Base-by-base conservation (phyloP, 2,113 vertebrate genomes). In the Nerophis lumbriciformis region DNA sequence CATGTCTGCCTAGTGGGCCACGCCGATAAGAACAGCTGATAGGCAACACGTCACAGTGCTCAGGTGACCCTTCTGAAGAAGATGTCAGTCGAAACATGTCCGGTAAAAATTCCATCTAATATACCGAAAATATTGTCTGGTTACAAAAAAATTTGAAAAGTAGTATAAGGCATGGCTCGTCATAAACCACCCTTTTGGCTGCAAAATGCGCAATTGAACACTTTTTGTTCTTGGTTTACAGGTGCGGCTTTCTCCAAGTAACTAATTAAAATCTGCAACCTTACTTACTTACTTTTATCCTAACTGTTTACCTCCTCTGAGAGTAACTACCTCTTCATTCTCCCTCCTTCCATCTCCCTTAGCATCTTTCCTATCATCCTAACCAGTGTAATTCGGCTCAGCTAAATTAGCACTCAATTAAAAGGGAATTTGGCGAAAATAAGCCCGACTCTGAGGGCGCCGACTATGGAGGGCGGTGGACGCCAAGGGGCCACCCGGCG, bases 321-420 rank as follows among this genome's bases (percentile, higher is more conserved):
- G 58, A 79, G 39, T 11, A 64, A 59, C 56, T 69, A 45, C 48
- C 6, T 0, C 52, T 55, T 50, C 47, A 37, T 21, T 36, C 56
- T 64, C 51, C 54, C 57, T 54, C 37, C 36, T 59, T 66, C 42
- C n/a, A 49, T 15, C 53, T 68, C 53, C 56, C 48, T 28, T 11
- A 45, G 47, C 42, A 36, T 21, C 76, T 51, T 19, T 70, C 75
- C 37, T 5, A 65, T 4, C 15, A 64, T 44, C 58, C 72, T 65
- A 63, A 69, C 53, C 55, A 63, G 45, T 54, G 37, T 61, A 79
- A 69, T 78, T 72, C 59, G 52, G 56, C 69, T 66, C 6, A 49
- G 73, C 72, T 82, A 70, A 81, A 85, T 81, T 79, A 76, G 73
- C 71, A 73, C 84, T 83, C 80, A 83, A 83, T 86, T 84, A 88